These are phyloP conservation scores for Odontamblyopus lacepedii DNA, from an alignment of 2,797 vertebrate species.

Conservation along the genomic window DNA sequence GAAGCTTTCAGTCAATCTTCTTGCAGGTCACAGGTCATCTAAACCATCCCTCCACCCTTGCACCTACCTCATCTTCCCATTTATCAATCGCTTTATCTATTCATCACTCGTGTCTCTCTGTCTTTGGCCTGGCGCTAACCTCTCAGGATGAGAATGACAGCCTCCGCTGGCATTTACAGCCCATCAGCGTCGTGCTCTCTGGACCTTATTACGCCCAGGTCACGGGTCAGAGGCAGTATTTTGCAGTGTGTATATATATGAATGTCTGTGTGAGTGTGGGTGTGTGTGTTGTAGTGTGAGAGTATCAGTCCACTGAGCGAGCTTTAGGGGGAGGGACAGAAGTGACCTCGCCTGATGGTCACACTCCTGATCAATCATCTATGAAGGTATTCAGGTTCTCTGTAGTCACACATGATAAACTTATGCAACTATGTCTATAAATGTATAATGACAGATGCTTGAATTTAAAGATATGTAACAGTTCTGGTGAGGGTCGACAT, in stretches of 20 bases:
- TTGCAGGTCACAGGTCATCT: conserved; percentile 57
- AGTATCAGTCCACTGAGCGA: background rate
- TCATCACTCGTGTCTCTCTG: conserved; percentile 35
- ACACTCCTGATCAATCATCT: conserved; percentile 43
- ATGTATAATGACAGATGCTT: background rate
- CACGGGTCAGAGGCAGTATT: conserved; percentile 51
- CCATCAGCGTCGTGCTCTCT: conserved; percentile 48
- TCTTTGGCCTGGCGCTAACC: conserved; percentile 53
- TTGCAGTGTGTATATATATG: conserved; percentile 18
- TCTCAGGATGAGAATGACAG: conserved; percentile 59
- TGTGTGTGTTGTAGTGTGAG: background rate
- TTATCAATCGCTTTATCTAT: conserved; percentile 38
- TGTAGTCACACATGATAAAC: conserved; percentile 10
- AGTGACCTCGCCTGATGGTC: conserved; percentile 44
- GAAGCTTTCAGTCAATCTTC: conserved; percentile 50
- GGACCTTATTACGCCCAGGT: conserved; percentile 63
- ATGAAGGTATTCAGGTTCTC: conserved; percentile 17
- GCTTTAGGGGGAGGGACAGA: background rate
- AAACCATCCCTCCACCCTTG: conserved; percentile 39
- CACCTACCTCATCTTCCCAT: conserved; percentile 25
- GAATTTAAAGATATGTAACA: background rate
- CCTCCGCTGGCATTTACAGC: conserved; percentile 64
- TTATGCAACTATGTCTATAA: conserved; percentile 15
- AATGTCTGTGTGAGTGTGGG: background rate
- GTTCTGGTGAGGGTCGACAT: too few species aligned